Evolutionary conservation across 2,888 invertebrate genomes (phyloP).

Genomic region (Papilio protenor): DNA sequence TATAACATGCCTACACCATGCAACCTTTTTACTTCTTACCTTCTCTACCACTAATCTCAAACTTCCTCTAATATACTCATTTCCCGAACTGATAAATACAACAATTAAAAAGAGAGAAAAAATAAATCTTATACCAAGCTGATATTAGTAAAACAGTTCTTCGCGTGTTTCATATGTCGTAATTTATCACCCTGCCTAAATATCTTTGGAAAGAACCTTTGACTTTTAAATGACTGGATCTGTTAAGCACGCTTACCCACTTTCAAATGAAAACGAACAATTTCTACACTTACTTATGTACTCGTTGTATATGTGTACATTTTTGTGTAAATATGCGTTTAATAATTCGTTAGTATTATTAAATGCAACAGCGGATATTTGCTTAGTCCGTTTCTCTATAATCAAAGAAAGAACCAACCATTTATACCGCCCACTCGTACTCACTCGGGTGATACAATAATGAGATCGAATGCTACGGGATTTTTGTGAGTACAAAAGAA

Average conservation of each 20-base stretch:
- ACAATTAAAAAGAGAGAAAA: background rate
- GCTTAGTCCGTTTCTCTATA: background rate
- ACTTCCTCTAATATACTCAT: background rate
- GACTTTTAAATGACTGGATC: constrained; percentile 1
- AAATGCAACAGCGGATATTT: background rate
- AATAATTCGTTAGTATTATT: no score
- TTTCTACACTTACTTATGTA: background rate
- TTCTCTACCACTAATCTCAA: no score
- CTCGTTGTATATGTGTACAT: no score
- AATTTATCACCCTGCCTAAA: constrained; percentile 37
- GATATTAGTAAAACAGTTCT: constrained; percentile 20
- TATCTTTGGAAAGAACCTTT: constrained; percentile 29
- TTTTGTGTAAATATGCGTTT: no score
- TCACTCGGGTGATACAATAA: constrained; percentile 39
- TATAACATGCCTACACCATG: no score
- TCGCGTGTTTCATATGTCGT: constrained; percentile 37
- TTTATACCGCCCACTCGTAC: constrained; percentile 51
- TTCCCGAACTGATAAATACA: background rate
- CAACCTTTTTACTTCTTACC: no score
- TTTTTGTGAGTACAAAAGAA: constrained; percentile 25
- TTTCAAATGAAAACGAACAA: background rate
- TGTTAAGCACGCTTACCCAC: background rate
- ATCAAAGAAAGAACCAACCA: constrained; percentile 42
- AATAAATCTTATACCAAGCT: constrained; percentile 8
- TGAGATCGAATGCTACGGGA: constrained; percentile 33